Conservation (phyloP, 1,140 invertebrate species). For the Drosophila setifemur region DNA sequence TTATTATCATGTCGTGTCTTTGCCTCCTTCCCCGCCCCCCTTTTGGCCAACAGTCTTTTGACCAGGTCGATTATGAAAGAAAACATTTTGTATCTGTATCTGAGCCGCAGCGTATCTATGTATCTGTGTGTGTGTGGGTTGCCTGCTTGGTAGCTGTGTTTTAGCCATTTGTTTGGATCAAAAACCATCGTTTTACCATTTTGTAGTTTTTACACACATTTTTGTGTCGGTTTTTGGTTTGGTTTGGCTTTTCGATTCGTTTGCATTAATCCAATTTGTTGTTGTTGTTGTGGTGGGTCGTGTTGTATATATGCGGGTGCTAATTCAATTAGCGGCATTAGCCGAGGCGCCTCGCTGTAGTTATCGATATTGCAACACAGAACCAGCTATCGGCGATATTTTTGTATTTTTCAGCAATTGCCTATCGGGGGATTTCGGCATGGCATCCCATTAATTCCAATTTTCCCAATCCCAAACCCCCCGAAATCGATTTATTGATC, state of each 20-base stretch:
- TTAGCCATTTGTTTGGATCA: constrained; percentile 36
- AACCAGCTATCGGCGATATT: constrained; percentile 5
- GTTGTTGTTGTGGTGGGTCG: constrained; percentile 9
- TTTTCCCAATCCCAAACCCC: no score
- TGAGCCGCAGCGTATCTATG: not conserved
- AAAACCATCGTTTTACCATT: constrained; percentile 42
- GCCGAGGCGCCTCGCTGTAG: not conserved
- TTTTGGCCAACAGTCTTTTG: not conserved
- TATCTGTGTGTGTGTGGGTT: not conserved
- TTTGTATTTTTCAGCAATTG: not conserved
- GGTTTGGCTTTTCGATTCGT: constrained; percentile 26
- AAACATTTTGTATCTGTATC: constrained; percentile 20
- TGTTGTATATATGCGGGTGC: constrained; percentile 21
- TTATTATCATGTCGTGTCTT: constrained; percentile 41
- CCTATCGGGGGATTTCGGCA: not conserved
- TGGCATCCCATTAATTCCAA: not conserved
- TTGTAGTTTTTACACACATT: constrained; percentile 34
- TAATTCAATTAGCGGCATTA: constrained; percentile 66
- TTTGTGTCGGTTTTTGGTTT: constrained; percentile 20
- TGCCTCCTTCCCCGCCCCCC: not conserved
- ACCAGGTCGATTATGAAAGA: constrained; percentile 40
- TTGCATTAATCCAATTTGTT: constrained; percentile 71
- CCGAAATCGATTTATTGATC: no score
- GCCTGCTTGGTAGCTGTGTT: constrained; percentile 13
- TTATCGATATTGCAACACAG: constrained; percentile 7